These are phyloP conservation scores for Bombus affinis DNA, from an alignment of 1,140 invertebrate genomes.

Conservation along the genomic window DNA sequence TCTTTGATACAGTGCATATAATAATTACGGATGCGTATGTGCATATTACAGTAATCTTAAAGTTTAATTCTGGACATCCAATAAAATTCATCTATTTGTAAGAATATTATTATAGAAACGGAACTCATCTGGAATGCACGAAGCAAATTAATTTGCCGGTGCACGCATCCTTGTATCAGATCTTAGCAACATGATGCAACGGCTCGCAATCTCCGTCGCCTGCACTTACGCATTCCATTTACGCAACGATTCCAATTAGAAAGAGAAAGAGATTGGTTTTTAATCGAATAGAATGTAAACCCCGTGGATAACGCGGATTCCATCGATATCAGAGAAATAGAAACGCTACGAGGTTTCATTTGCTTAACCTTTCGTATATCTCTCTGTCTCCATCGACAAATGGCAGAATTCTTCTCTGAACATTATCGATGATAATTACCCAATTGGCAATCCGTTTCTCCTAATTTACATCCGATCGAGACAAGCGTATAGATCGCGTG, in stretches of 20 bases:
- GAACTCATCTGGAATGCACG: slow-evolving; percentile 5
- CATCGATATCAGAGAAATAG: slow-evolving; percentile 45
- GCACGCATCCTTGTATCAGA: slow-evolving; percentile 11
- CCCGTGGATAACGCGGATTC: slow-evolving; percentile 35
- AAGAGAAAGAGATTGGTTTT: slow-evolving; percentile 50
- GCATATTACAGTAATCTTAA: not conserved
- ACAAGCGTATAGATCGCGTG: not conserved
- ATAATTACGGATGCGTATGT: not conserved
- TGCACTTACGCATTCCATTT: slow-evolving; percentile 32
- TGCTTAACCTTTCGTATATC: slow-evolving; percentile 20
- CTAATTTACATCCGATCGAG: slow-evolving; percentile 6
- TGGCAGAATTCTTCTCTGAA: not conserved
- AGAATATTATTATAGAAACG: not conserved
- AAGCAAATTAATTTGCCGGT: slow-evolving; percentile 32
- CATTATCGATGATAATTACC: not conserved
- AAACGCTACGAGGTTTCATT: slow-evolving; percentile 5
- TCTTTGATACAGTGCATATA: not conserved
- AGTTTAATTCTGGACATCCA: not conserved
- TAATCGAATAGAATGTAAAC: slow-evolving; percentile 58
- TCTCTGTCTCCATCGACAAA: not conserved
- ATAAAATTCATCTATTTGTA: slow-evolving; percentile 21
- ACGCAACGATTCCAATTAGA: not conserved
- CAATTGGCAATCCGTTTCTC: not conserved
- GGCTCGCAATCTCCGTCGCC: slow-evolving; percentile 32
- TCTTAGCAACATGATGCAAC: slow-evolving; percentile 39